Base-by-base conservation (phyloP, 2,888 invertebrate species). In the Pheosia tremula region DNA sequence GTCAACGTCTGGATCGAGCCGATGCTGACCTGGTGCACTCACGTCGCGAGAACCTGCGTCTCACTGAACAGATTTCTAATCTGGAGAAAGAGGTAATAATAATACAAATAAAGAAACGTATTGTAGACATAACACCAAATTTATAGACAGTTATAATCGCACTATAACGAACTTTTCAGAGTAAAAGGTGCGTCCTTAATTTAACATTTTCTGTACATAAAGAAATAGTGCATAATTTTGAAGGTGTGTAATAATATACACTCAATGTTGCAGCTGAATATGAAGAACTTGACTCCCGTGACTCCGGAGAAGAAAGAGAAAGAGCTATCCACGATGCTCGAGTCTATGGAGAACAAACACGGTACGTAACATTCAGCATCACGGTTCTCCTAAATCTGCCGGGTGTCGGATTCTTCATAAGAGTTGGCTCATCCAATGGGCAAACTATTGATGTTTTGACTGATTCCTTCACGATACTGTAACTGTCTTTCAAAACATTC, bases 1-100 rank as follows among this genome's bases (percentile, higher is more conserved):
- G 97, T 43, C 97, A 97, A 82, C 94, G 97, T 39, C 81, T 97
- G 74, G 97, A 97, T 82, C 94, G 97, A 60, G 96, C 97, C 13
- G 97, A 98, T 83, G 96, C 96, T 0, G 97, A 97, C 81, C 81
- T 97, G 65, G 95, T 97, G 45, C 97, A 97, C 77, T 96, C 97
- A 24, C 95, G 97, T 56, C 94, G 97, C 9, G 97, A 97, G 82
- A 97, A 97, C 77, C 89, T 97, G 47, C 95, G 97, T 56, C 93
- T 97, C 9, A 95, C 95, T 11, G 97, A 97, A 81, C 97, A 97
- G 80, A 96, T 97, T 47, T 95, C 97, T 4, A 96, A 95, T 61
- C 87, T 97, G 72, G 97, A 98, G 81, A 97, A 97, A 88, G 97
- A 97, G 95, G 97, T 97, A 83, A 11, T 49, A 9, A 52, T 37